These are phyloP conservation scores for Bubo bubo DNA, from an alignment of 2,113 vertebrate species.

Conservation along the genomic window DNA sequence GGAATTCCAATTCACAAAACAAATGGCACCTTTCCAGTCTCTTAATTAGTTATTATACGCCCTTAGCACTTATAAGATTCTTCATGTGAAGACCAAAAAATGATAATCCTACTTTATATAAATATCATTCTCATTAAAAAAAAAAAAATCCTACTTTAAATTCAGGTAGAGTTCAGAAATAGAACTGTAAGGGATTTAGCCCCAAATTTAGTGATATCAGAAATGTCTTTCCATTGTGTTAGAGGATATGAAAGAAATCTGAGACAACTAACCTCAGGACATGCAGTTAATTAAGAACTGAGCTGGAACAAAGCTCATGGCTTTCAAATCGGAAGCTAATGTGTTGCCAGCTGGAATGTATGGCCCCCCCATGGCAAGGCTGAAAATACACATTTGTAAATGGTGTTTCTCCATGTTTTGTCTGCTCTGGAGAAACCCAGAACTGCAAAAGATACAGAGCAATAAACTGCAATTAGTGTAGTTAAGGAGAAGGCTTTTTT, in stretches of 20 bases:
- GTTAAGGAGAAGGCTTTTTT: neutral
- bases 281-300: conserved; percentile 27
- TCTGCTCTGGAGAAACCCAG: neutral
- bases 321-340: neutral
- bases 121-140: neutral
- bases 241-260: neutral
- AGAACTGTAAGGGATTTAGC: neutral
- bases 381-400: neutral
- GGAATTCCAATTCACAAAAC: neutral
- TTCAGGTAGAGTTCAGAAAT: neutral
- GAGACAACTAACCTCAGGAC: neutral
- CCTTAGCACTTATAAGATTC: neutral
- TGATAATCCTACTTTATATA: neutral
- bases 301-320: neutral
- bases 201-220: neutral
- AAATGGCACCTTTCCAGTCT: neutral
- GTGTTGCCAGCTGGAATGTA: conserved; percentile 4
- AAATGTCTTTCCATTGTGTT: neutral
- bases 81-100: neutral
- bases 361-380: neutral
- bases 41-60: neutral
- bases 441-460: neutral
- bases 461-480: neutral
- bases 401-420: neutral
- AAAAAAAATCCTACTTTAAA: neutral